These are phyloP conservation scores for Prolemur simus DNA, from an alignment of 2,113 vertebrate species.

Conservation along the genomic window DNA sequence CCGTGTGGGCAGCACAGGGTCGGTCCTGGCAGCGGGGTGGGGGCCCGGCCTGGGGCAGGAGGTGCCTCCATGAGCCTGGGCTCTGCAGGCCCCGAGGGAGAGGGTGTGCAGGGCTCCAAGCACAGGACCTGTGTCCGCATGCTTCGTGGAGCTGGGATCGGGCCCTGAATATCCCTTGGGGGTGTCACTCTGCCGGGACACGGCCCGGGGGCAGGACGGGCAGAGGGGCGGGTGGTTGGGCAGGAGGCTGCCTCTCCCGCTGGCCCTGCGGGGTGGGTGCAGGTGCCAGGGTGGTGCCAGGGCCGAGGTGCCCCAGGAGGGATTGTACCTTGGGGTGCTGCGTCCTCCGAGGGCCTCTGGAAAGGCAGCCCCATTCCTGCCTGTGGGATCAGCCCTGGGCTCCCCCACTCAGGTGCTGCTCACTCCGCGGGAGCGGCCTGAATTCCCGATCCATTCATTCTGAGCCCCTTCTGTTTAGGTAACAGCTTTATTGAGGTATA, in stretches of 20 bases:
- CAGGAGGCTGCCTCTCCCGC: neutral
- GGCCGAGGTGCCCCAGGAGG: neutral
- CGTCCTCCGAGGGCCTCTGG: too few species aligned
- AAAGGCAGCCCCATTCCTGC: too few species aligned
- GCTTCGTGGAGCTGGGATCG: neutral
- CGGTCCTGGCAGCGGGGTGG: neutral
- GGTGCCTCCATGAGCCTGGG: too few species aligned
- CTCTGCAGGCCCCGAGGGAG: neutral
- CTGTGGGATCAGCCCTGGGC: too few species aligned
- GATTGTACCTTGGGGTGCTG: neutral
- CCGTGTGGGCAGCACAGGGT: neutral
- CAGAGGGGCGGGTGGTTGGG: rapidly evolving
- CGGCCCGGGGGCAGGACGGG: neutral
- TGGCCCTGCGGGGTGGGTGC: too few species aligned
- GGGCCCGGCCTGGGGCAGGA: neutral
- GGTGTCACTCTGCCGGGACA: neutral
- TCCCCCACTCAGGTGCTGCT: too few species aligned
- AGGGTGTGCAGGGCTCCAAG: rapidly evolving
- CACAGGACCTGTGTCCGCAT: neutral
- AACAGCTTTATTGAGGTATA: neutral
- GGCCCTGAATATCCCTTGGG: neutral
- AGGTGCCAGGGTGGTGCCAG: too few species aligned
- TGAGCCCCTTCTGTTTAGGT: too few species aligned
- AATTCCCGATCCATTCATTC: too few species aligned
- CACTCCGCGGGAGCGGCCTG: too few species aligned